phyloP scores from a whole-genome alignment of 1,140 invertebrate species.

The Trissolcus basalis region DNA sequence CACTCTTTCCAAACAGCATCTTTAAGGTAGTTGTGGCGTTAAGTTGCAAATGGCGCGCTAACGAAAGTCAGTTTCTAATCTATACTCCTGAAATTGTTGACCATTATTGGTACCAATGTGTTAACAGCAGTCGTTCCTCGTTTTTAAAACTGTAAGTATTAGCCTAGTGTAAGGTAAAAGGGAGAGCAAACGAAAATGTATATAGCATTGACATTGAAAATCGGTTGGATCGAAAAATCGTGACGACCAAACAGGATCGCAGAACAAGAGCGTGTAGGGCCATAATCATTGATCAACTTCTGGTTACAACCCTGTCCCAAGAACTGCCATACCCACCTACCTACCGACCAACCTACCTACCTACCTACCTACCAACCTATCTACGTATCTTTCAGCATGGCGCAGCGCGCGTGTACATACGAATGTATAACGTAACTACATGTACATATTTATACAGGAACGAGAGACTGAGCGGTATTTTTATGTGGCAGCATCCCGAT shows the following conservation, averaged over 20 bases:
- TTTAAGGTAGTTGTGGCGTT: too few species aligned
- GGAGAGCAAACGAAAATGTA: constrained; percentile 9
- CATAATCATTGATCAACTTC: constrained; percentile 71
- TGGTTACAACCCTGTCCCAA: constrained; percentile 61
- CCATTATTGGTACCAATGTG: too few species aligned
- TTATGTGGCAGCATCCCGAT: constrained; percentile 28
- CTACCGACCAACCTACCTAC: too few species aligned
- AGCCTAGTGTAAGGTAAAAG: constrained; percentile 25
- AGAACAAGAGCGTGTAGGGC: constrained; percentile 61
- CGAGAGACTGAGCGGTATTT: constrained; percentile 17
- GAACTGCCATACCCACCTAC: constrained; percentile 43
- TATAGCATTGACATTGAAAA: constrained; percentile 63
- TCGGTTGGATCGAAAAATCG: constrained; percentile 59
- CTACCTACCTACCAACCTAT: too few species aligned
- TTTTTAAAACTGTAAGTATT: too few species aligned
- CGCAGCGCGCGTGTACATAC: constrained; percentile 28
- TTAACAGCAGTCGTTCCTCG: too few species aligned
- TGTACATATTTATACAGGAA: constrained; percentile 50
- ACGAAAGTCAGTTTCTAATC: too few species aligned
- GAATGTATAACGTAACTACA: constrained; percentile 25
- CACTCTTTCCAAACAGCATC: too few species aligned
- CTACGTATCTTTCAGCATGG: constrained; percentile 28
- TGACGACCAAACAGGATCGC: constrained; percentile 62
- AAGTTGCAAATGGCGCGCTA: too few species aligned
- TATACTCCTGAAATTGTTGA: too few species aligned